A percentile compares a stretch with the other conserved stretches of the same genome.
Evolutionary conservation across 2,888 invertebrate genomes (phyloP).

Genomic region (Homarus gammarus): DNA sequence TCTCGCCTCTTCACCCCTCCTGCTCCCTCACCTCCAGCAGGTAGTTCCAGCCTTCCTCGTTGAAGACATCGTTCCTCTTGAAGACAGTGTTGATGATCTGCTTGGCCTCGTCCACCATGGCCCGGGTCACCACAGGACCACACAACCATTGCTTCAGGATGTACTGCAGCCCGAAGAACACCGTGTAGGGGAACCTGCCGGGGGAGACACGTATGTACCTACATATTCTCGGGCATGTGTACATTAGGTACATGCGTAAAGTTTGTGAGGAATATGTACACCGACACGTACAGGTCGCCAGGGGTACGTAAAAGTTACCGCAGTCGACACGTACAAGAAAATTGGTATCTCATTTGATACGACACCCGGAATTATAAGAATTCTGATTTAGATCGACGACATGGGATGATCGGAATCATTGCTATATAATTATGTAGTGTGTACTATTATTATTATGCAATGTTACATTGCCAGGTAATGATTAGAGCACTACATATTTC

Average conservation of each 20-base stretch:
- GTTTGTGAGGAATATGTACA: too few relatives aligned
- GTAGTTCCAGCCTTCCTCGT: constrained; percentile 78
- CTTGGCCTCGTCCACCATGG: constrained; percentile 80
- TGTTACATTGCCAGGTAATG: too few relatives aligned
- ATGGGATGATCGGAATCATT: too few relatives aligned
- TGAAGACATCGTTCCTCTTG: constrained; percentile 79
- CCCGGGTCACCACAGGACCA: constrained; percentile 80
- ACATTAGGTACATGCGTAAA: too few relatives aligned
- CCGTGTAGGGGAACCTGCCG: constrained; percentile 77
- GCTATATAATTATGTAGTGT: too few relatives aligned
- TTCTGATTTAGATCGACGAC: too few relatives aligned
- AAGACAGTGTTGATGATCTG: constrained; percentile 77
- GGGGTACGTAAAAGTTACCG: not conserved
- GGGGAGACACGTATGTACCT: not conserved
- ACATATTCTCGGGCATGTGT: not conserved
- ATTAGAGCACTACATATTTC: too few relatives aligned
- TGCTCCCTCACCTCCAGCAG: constrained; percentile 62
- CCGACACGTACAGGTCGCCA: not conserved
- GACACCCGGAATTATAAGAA: too few relatives aligned
- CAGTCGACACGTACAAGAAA: not conserved
- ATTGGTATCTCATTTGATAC: too few relatives aligned
- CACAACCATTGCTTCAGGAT: constrained; percentile 80
- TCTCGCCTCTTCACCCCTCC: too few relatives aligned
- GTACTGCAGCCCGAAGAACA: constrained; percentile 81
- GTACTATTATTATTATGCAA: too few relatives aligned